Percentiles rank a stretch among this genome's conserved stretches.
phyloP scores from a whole-genome alignment of 2,888 invertebrate genomes.

The Halocaridina rubra region DNA sequence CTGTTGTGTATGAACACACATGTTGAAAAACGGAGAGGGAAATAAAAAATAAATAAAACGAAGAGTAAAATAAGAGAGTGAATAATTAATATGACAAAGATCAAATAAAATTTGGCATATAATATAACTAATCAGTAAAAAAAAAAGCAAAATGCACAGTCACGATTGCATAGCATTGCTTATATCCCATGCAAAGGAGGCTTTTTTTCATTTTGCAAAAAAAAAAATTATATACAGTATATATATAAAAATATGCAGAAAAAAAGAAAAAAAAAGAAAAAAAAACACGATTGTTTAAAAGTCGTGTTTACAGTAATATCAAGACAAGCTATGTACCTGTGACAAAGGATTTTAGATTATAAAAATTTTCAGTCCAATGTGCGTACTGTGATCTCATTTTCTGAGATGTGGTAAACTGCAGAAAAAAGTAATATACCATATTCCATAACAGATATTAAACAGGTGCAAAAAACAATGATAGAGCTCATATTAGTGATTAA shows the following conservation, averaged over 20 bases:
- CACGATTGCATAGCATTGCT: not conserved
- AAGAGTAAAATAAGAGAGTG: not conserved
- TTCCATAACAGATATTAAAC: not conserved
- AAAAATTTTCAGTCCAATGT: not conserved
- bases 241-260: too few species aligned
- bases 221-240: not conserved
- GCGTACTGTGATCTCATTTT: too few species aligned
- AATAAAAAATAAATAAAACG: too few species aligned
- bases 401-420: not conserved
- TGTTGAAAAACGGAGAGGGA: too few species aligned
- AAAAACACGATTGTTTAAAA: not conserved
- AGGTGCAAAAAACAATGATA: not conserved
- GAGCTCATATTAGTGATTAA: not conserved
- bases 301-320: not conserved
- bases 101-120: not conserved
- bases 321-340: not conserved
- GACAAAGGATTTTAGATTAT: not conserved
- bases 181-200: not conserved
- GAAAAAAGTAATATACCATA: not conserved
- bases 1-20: too few species aligned
- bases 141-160: not conserved
- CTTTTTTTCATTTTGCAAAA: not conserved
- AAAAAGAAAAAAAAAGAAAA: too few species aligned
- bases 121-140: not conserved
- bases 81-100: too few species aligned